Conservation (phyloP, 2,888 invertebrate genomes). For the Tachystola acroxantha region DNA sequence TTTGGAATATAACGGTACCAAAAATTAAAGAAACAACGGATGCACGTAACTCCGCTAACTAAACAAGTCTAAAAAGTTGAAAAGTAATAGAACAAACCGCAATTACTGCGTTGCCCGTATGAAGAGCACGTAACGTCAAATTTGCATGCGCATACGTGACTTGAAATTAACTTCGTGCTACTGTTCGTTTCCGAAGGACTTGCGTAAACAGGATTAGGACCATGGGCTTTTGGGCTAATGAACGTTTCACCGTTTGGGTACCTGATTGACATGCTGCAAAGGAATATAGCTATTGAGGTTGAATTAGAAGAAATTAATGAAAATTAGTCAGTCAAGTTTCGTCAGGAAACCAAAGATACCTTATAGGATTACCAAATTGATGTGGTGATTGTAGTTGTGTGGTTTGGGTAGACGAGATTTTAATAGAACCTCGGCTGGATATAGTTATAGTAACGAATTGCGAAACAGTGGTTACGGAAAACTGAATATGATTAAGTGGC, state of each 20-base stretch:
- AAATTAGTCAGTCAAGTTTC: no score
- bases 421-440: no score
- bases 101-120: constrained; percentile 26
- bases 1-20: constrained; percentile 2
- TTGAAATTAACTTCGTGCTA: constrained; percentile 25
- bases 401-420: no score
- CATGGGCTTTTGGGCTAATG: neutral
- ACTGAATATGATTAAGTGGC: no score
- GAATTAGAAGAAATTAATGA: no score
- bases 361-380: no score
- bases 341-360: no score
- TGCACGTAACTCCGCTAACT: constrained; percentile 3
- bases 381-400: no score
- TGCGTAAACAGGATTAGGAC: constrained; percentile 8
- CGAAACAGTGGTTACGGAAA: no score
- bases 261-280: neutral
- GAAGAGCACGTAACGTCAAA: constrained; percentile 42
- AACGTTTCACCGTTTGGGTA: neutral
- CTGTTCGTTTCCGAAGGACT: constrained; percentile 25
- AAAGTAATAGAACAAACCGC: constrained; percentile 6
- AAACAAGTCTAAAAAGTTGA: constrained; percentile 1
- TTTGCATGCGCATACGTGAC: constrained; percentile 55
- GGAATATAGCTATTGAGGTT: no score
- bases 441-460: no score
- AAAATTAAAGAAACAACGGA: constrained; percentile 2